Evolutionary conservation across 1,140 invertebrate genomes (phyloP).

Genomic region (Nasonia vitripennis): DNA sequence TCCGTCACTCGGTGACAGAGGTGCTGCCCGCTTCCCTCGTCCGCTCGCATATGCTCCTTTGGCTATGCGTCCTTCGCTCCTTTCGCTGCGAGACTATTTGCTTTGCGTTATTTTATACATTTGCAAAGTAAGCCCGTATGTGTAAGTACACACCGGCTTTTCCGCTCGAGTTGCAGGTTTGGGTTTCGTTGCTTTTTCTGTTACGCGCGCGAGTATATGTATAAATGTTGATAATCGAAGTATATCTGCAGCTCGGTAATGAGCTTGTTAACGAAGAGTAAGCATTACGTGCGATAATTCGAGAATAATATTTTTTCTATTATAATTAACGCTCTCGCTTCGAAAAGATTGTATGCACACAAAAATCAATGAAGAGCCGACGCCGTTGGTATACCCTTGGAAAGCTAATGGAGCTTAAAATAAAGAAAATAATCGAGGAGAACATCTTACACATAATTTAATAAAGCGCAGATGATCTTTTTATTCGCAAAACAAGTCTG

Average conservation of each 20-base stretch:
- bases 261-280: background rate
- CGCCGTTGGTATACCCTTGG: conserved; percentile 8
- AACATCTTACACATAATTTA: conserved; percentile 52
- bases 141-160: background rate
- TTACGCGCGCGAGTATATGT: too few species aligned
- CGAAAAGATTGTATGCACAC: too few species aligned
- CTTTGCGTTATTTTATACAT: background rate
- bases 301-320: too few species aligned
- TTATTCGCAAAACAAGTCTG: conserved; percentile 29
- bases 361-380: background rate
- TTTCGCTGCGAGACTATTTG: background rate
- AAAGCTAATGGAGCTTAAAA: conserved; percentile 48
- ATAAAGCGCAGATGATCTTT: conserved; percentile 37
- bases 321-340: too few species aligned
- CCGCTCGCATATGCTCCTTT: background rate
- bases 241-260: background rate
- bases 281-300: too few species aligned
- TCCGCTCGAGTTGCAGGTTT: background rate
- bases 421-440: conserved; percentile 32
- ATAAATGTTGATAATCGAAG: too few species aligned
- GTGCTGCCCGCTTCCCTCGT: conserved; percentile 42
- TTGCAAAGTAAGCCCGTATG: background rate
- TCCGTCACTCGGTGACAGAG: conserved; percentile 71
- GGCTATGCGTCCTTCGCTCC: background rate
- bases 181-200: background rate